phyloP scores from a whole-genome alignment of 2,888 invertebrate genomes.

The Tanytarsus gracilentus region DNA sequence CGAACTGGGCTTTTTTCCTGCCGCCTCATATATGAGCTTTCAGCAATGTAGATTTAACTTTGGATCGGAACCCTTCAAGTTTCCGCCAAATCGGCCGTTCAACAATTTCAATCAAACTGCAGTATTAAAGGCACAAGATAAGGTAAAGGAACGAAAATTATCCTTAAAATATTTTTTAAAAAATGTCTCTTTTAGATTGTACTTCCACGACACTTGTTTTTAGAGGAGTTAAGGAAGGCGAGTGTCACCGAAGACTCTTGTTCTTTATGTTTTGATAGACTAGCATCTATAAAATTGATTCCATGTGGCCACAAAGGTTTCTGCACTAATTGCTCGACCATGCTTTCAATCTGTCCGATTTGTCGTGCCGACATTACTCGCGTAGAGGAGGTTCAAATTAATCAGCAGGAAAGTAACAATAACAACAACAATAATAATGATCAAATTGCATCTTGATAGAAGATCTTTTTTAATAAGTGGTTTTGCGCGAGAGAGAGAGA shows the following conservation, averaged over 20 bases:
- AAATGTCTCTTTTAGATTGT: constrained; percentile 39
- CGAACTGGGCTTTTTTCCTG: constrained; percentile 74
- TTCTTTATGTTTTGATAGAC: constrained; percentile 75
- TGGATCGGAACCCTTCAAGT: constrained; percentile 68
- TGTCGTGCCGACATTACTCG: constrained; percentile 51
- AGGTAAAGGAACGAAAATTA: constrained; percentile 42
- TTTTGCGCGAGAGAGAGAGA: not conserved
- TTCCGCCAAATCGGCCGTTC: constrained; percentile 62
- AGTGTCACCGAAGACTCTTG: constrained; percentile 76
- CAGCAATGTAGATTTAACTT: constrained; percentile 93
- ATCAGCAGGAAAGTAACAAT: constrained; percentile 1
- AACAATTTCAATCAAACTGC: constrained; percentile 71
- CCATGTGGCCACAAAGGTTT: constrained; percentile 87
- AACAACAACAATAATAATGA: constrained; percentile 12
- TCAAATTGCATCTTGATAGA: not conserved
- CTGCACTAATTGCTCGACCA: constrained; percentile 68
- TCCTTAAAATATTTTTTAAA: not conserved
- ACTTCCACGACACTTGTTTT: constrained; percentile 69
- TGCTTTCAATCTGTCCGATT: constrained; percentile 77
- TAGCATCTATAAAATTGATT: constrained; percentile 61
- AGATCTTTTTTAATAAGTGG: not conserved
- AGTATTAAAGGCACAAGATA: constrained; percentile 63
- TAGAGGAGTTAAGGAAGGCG: constrained; percentile 63
- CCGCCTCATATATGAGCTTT: constrained; percentile 94
- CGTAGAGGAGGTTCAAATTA: not conserved